phyloP scores from a whole-genome alignment of 2,888 invertebrate genomes.

The Leptogaster cylindrica region DNA sequence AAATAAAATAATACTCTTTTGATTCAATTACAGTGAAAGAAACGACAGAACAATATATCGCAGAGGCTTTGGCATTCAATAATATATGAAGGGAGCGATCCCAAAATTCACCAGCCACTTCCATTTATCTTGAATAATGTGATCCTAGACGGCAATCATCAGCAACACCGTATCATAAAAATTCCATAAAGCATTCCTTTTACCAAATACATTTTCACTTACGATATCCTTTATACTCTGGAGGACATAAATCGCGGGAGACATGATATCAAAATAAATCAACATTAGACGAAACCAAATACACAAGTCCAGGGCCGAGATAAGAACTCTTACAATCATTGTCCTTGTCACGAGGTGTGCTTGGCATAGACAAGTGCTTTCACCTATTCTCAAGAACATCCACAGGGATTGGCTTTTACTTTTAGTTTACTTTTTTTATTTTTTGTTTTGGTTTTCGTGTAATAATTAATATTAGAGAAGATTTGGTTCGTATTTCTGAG shows the following conservation, averaged over 20 bases:
- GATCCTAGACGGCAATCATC: slow-evolving; percentile 26
- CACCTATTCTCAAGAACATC: too few species aligned
- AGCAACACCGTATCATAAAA: slow-evolving; percentile 32
- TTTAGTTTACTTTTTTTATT: too few species aligned
- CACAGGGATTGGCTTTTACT: too few species aligned
- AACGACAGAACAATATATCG: background rate
- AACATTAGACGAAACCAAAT: slow-evolving; percentile 23
- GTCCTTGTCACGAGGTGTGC: too few species aligned
- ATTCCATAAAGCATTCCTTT: slow-evolving; percentile 34
- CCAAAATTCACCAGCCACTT: slow-evolving; percentile 15
- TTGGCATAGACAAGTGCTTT: too few species aligned
- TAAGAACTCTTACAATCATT: too few species aligned
- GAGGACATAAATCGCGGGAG: slow-evolving; percentile 27
- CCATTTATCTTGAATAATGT: slow-evolving; percentile 34
- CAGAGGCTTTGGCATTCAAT: slow-evolving; percentile 18
- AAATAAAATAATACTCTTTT: background rate
- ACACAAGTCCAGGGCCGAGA: slow-evolving; percentile 2
- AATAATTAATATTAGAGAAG: too few species aligned
- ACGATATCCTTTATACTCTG: slow-evolving; percentile 4
- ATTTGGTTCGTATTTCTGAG: too few species aligned
- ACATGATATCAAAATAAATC: slow-evolving; percentile 33
- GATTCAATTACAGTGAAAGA: background rate
- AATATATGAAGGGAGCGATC: slow-evolving; percentile 16
- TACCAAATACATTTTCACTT: slow-evolving; percentile 34
- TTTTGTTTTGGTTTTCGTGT: too few species aligned